Evolutionary conservation across 2,888 invertebrate genomes (phyloP), one percentile per base, ranked within the genome.

Genomic region (Mythimna loreyi): DNA sequence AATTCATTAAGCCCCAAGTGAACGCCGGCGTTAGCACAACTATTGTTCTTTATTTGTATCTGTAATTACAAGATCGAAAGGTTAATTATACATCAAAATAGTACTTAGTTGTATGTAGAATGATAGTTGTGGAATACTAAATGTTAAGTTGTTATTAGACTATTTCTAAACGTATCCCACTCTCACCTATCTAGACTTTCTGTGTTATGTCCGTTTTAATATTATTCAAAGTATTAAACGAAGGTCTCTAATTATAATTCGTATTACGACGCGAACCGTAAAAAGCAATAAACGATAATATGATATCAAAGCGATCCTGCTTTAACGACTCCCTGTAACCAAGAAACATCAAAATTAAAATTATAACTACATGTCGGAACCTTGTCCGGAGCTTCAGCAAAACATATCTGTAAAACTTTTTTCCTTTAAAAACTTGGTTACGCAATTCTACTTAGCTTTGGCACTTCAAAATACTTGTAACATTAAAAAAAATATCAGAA

Each of bases 301-400:
- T 55, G 47, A 40, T 59, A 72, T 71, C 23, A 56, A 61, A 78
- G 52, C 64, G 67, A n/a, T 53, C 56, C 21, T 52, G 47, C 25
- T 59, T 67, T 69, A 69, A 79, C 49, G 59, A 70, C 62, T 55
- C 23, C 43, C 61, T 45, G 75, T 53, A 56, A 43, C 16, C 64
- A 53, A 55, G 23, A 63, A 67, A 69, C 56, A 64, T 69, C 58
- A 58, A 62, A 73, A 72, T 66, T 68, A 72, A 40, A 72, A 72
- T 65, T 53, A 55, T 55, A n/a, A n/a, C n/a, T n/a, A 77, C 36
- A 62, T 65, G 56, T 50, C 28, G 57, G 8, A 60, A 33, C 21
- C 33, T 13, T 25, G 60, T n/a, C 50, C 28, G 71, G 57, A 80
- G 63, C 65, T 50, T 13, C 5, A 30, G 11, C 67, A 36, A 49